Evolutionary conservation across 2,888 invertebrate genomes (phyloP), one percentile per base, ranked within the genome.

Genomic region (Spatulosminthurus flaviceps): DNA sequence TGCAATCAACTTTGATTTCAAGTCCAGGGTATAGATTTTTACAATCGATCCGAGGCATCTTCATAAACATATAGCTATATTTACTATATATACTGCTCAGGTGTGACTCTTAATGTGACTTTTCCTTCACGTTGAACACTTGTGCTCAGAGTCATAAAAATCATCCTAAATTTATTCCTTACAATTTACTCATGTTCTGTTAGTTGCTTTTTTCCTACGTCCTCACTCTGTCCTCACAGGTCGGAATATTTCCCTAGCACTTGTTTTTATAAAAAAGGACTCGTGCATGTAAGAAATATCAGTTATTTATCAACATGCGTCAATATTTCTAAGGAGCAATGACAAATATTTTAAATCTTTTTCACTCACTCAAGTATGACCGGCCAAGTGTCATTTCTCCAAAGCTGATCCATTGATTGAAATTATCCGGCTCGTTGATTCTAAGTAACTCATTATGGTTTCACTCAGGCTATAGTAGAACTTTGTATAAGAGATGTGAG

Each of bases 361-460:
- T 73, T 73, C 73, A 73, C 73, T 51, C 19, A 13, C 41, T 22
- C 42, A 72, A 34, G 21, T 73, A 43, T 13, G 28, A 73, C n/a
- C 51, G 28, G 24, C 51, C 73, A 51, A 73, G 73, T 51, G 73
- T 73, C 73, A 73, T 76, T 26, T 41, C 42, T 42, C 76, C 26
- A 76, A 41, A 42, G 66, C 66, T 66, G 64, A 24, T 76, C 76
- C 76, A 76, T 76, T 76, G 76, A 76, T 66, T 24, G 71, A 72
- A 21, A 72, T 72, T 43, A 72, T 22, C 41, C 71, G 71, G 71
- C 71, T 72, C 22, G 42, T 42, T 72, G n/a, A n/a, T n/a, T n/a
- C n/a, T n/a, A n/a, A n/a, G n/a, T n/a, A n/a, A n/a, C n/a, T n/a
- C n/a, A n/a, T n/a, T n/a, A n/a, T n/a, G 71, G 42, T 24, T 22